phyloP scores from a whole-genome alignment of 30 jellyfish, hydroid and myxozoan species.

The Pelagia noctiluca region DNA sequence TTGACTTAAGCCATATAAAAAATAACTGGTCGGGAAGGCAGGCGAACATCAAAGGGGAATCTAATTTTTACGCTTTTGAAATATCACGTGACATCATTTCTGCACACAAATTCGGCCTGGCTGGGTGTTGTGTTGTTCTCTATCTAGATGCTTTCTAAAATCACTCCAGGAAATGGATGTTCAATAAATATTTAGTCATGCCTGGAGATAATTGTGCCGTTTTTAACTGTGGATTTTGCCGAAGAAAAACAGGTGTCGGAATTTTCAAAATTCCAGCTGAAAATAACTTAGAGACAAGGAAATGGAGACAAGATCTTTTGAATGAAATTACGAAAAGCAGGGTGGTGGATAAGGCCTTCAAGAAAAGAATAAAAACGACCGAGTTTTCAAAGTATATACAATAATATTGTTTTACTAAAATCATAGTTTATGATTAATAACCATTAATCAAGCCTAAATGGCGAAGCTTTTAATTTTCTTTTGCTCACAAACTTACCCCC shows the following conservation, averaged over 20 bases:
- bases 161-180: too few relatives aligned
- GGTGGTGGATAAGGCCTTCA: conserved; percentile 40
- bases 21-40: conserved; percentile 39
- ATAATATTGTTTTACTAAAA: too few relatives aligned
- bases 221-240: conserved; percentile 50
- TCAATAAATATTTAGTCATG: conserved; percentile 20
- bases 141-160: too few relatives aligned
- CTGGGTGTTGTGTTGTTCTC: too few relatives aligned
- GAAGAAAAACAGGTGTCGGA: conserved; percentile 59
- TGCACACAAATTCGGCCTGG: too few relatives aligned
- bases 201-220: conserved; percentile 67
- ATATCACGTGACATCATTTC: conserved; percentile 33
- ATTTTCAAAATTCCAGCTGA: conserved; percentile 39
- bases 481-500: too few relatives aligned
- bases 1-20: conserved; percentile 12
- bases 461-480: too few relatives aligned
- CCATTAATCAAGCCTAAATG: too few relatives aligned
- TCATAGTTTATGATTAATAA: too few relatives aligned
- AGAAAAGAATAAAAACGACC: conserved; percentile 26
- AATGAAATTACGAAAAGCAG: conserved; percentile 57
- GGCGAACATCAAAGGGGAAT: conserved; percentile 39
- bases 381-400: too few relatives aligned
- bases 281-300: conserved; percentile 22
- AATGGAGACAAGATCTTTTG: conserved; percentile 41
- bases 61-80: conserved; percentile 5